Conservation (phyloP, 2,113 vertebrate species). For the Ornithorhynchus anatinus region DNA sequence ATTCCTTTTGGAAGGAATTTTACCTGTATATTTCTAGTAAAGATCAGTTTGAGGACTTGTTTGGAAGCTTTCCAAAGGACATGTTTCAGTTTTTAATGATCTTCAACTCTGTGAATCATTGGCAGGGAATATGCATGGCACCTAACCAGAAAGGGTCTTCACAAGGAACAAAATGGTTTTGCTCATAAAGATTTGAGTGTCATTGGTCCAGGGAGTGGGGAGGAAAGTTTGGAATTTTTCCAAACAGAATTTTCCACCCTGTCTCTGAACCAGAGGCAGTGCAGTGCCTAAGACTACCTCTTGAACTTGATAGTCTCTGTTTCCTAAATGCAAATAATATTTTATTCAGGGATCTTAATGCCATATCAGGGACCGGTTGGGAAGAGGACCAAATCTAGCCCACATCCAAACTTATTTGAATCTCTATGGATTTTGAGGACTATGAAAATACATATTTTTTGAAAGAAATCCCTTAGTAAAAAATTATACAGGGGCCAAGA, state of each 20-base stretch:
- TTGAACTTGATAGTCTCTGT: not conserved
- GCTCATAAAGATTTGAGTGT: not conserved
- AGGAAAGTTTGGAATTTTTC: constrained; percentile 4
- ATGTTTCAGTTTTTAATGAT: too few relatives aligned
- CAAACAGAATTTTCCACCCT: not conserved
- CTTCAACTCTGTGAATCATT: too few relatives aligned
- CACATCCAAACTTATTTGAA: not conserved
- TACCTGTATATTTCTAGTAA: too few relatives aligned
- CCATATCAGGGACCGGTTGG: not conserved
- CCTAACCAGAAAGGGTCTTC: not conserved
- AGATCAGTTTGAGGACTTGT: too few relatives aligned
- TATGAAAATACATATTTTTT: not conserved
- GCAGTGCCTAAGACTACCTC: not conserved
- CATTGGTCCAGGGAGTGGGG: not conserved
- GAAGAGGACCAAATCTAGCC: not conserved
- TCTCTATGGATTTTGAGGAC: not conserved
- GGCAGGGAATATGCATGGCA: too few relatives aligned
- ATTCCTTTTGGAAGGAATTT: too few relatives aligned
- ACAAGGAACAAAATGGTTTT: not conserved
- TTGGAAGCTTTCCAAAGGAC: too few relatives aligned
- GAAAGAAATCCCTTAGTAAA: too few relatives aligned
- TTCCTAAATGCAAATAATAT: not conserved
- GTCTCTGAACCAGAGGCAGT: not conserved
- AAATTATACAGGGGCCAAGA: too few relatives aligned
- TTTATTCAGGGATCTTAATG: not conserved